Base-by-base conservation (phyloP, 2,888 invertebrate species). In the Macrosoma leucophasiata region DNA sequence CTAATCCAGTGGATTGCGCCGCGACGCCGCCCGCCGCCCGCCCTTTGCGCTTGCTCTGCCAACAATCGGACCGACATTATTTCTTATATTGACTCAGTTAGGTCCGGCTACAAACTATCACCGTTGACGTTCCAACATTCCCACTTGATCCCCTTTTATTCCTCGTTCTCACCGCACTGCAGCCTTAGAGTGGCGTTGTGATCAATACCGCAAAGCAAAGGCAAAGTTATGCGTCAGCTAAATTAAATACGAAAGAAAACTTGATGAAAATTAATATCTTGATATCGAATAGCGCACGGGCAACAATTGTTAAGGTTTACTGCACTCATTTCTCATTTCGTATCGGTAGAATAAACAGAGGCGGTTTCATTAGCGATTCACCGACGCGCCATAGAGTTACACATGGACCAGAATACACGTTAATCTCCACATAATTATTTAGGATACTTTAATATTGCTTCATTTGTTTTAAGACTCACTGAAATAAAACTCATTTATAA, bases 261-360 rank as follows among this genome's bases (percentile, higher is more conserved):
- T n/a, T n/a, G n/a, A n/a, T n/a, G n/a, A 26, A 39, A 39, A 36
- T 42, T 42, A 42, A 39, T 39, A 39, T 29, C 36, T 20, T 32
- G 31, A 39, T 25, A 36, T 33, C 24, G 36, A 39, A 36, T 28
- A 31, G 29, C 25, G 38, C 36, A 24, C 29, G 36, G 38, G 40
- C 44, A 38, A 36, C 41, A 34, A 41, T 69, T 68, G 64, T 67
- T 62, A 68, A 62, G 65, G 69, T 60, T 72, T 64, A 61, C 64
- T 72, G 71, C 70, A 75, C 67, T 68, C 70, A 69, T 75, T 74
- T 75, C 73, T 77, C 76, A 77, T 77, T 78, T 75, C 62, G 68
- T 65, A 74, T 75, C 64, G 66, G 53, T 65, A 71, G 53, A 77
- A 75, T 73, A 78, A 78, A 78, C 70, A 75, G 60, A 58, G 53